phyloP scores from a whole-genome alignment of 2,797 vertebrate genomes.

The Smutsia temminckii region DNA sequence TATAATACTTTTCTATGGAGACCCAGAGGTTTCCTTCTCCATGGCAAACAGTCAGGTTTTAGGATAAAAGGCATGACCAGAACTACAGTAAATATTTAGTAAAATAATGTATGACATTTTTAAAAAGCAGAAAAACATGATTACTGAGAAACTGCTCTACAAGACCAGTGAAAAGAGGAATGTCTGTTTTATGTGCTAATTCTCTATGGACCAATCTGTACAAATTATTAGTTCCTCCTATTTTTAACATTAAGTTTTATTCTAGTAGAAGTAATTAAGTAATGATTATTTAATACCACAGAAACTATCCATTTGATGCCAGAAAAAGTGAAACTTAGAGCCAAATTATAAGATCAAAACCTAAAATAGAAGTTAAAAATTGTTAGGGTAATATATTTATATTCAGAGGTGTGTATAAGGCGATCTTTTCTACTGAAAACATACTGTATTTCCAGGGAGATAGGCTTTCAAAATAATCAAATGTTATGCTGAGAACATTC shows the following conservation, averaged over 20 bases:
- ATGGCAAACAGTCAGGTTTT: neutral
- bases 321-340: constrained; percentile 21
- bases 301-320: neutral
- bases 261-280: constrained; percentile 34
- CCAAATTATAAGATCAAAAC: constrained; percentile 29
- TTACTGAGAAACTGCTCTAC: neutral
- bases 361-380: constrained; percentile 27
- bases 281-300: constrained; percentile 13
- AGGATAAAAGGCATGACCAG: neutral
- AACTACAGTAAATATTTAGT: neutral
- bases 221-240: neutral
- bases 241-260: constrained; percentile 28
- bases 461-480: constrained; percentile 59
- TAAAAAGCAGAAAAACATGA: neutral
- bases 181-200: neutral
- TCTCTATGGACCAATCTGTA: neutral
- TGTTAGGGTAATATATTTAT: neutral
- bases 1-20: neutral
- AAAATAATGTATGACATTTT: constrained; percentile 2
- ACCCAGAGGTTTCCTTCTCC: neutral
- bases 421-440: neutral
- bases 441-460: constrained; percentile 48
- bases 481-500: constrained; percentile 59
- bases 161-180: neutral
- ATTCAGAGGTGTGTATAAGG: neutral